Evolutionary conservation across 2,888 invertebrate species (phyloP), one percentile per base, ranked within the genome.

Genomic region (Nephrotoma appendiculata): DNA sequence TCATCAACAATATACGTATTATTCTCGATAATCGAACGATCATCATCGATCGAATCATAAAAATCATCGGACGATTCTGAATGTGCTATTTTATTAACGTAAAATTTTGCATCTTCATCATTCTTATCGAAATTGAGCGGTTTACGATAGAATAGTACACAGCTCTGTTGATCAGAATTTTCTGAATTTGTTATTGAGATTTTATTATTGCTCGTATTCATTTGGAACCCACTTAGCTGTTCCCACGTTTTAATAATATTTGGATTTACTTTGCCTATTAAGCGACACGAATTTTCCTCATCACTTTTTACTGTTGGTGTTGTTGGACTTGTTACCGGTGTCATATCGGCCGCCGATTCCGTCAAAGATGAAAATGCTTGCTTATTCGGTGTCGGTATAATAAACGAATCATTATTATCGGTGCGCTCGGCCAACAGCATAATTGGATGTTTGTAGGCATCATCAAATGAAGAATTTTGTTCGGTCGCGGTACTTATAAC

Each of bases 401-500:
- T 57, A 15, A 41, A 85, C 19, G 12, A 43, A 52, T 86, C 86
- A 41, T 48, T 19, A 52, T 45, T 86, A 86, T 86, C 57, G 1
- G 41, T 9, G 11, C 42, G 41, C 12, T 41, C 48, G n/a, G 41
- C 7, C 1, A 92, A 91, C 41, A 92, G 90, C 89, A 92, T 91
- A 48, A 90, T 91, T 1, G 92, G 91, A 87, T 91, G 90, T 48
- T 90, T 90, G 90, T 91, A 91, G 7, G 90, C 90, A 42, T 90
- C 89, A 6, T 89, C 89, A 19, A 89, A 87, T 83, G 89, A 88
- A 52, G 88, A 88, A 71, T 71, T 19, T 86, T 88, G 87, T 31
- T 86, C 87, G 11, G 48, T 6, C n/a, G 11, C 19, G 6, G 86
- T n/a, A 85, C 87, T 83, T 86, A 87, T 84, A 52, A 87, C 86